phyloP scores from a whole-genome alignment of 2,113 vertebrate species.

The Gymnarchus niloticus region DNA sequence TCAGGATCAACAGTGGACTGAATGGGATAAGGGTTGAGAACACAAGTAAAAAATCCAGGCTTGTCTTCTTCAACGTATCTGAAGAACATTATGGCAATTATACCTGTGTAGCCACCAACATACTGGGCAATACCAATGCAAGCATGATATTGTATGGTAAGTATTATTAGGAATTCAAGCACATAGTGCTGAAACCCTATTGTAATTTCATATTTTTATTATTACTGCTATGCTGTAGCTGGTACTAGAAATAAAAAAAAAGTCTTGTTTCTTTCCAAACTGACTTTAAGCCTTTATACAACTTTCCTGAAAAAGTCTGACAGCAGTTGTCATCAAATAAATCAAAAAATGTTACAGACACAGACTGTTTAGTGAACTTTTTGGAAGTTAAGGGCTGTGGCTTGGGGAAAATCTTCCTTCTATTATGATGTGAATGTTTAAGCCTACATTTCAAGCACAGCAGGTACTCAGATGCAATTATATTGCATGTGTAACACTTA shows the following conservation, averaged over 20 bases:
- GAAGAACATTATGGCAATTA: conserved; percentile 99
- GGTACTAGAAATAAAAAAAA: too few relatives aligned
- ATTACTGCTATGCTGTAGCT: too few relatives aligned
- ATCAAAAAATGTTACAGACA: too few relatives aligned
- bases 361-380: too few relatives aligned
- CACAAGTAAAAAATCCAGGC: conserved; percentile 83
- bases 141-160: conserved; percentile 94
- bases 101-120: conserved; percentile 89
- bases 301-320: too few relatives aligned
- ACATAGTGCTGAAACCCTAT: too few relatives aligned
- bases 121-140: conserved; percentile 87
- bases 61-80: conserved; percentile 95
- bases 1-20: conserved; percentile 80
- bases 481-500: not conserved
- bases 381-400: too few relatives aligned
- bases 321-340: too few relatives aligned
- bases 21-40: conserved; percentile 87
- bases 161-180: too few relatives aligned
- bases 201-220: too few relatives aligned
- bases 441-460: not conserved
- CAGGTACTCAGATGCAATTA: not conserved
- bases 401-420: not conserved
- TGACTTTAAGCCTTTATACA: too few relatives aligned
- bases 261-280: too few relatives aligned
- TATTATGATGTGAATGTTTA: not conserved